Conservation (phyloP, 2,797 vertebrate genomes). For the Danionella dracula region DNA sequence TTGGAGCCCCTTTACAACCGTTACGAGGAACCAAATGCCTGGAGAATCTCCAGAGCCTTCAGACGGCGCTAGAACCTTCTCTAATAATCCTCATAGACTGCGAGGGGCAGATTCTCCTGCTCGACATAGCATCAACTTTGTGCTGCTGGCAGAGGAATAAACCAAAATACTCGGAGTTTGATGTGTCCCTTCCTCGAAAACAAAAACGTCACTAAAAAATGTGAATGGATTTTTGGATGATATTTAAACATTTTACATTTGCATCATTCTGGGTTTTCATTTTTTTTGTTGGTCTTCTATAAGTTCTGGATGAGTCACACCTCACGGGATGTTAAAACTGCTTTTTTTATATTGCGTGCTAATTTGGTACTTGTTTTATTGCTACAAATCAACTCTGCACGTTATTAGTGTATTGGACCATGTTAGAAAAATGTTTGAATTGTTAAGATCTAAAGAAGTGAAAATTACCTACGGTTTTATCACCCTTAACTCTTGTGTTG, state of each 20-base stretch:
- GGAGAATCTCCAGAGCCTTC: conserved; percentile 96
- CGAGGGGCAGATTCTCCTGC: background rate
- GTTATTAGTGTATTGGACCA: background rate
- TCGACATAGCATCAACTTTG: background rate
- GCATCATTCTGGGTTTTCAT: conserved; percentile 14
- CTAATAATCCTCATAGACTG: background rate
- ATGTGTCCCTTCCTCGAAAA: background rate
- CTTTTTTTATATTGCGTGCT: conserved; percentile 15
- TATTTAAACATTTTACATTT: too few species aligned
- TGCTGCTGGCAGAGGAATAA: background rate
- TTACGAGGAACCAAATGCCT: conserved; percentile 96
- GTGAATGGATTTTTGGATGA: too few species aligned
- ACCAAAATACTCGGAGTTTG: background rate
- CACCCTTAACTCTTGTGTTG: background rate
- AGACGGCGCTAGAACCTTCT: conserved; percentile 71
- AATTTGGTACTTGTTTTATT: conserved; percentile 16
- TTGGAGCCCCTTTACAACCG: conserved; percentile 95
- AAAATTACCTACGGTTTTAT: conserved; percentile 12
- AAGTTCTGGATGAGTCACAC: background rate
- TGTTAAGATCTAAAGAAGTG: conserved; percentile 8
- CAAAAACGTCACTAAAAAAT: too few species aligned
- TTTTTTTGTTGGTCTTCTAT: conserved; percentile 18
- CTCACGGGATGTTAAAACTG: conserved; percentile 7
- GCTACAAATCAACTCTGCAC: conserved; percentile 10
- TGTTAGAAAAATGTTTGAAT: conserved; percentile 2